Evolutionary conservation across 2,888 invertebrate species (phyloP), one percentile per base, ranked within the genome.

Genomic region (Ormyrus thymus): DNA sequence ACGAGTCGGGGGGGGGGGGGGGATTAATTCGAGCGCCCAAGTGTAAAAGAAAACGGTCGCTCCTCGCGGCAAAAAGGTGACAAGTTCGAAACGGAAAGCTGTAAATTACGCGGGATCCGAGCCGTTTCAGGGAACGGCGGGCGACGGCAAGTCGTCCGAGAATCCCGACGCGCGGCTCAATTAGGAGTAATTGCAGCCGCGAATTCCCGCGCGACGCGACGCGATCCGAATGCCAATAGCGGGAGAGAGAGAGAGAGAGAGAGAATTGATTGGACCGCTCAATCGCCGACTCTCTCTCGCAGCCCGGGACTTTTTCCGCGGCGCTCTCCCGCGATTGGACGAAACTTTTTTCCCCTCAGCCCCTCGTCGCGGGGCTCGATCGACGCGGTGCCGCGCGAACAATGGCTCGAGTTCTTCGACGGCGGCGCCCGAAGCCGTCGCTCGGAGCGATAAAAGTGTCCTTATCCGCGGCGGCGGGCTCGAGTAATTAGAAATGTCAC

Each of bases 121-220:
- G 13, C 7, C 11, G 56, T 66, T 51, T 53, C 43, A 66, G 53
- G 43, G 66, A 66, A 66, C 10, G n/a, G 13, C 3, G 56, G 56
- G n/a, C 0, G 13, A 7, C 13, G 2, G 72, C 66, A 58, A 29
- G 3, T 4, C 29, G 29, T 29, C 29, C 29, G 80, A 81, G 84
- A 83, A 84, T 84, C 83, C 80, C 72, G 82, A 81, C 81, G 82
- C 76, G 82, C 76, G 70, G 83, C 82, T 86, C 83, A 85, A 86
- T 86, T 85, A 85, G 84, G 80, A 77, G 83, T 82, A 84, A 86
- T 86, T 86, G 83, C 84, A 83, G 83, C 80, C 82, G 83, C 82
- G 82, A 84, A 84, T 85, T 83, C 83, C 29, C 80, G 80, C 80
- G 79, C 29, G 29, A 29, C 66, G 75, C 84, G 84, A 82, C 83